Conservation (phyloP, 2,113 vertebrate species). For the Microcebus tavaratra region DNA sequence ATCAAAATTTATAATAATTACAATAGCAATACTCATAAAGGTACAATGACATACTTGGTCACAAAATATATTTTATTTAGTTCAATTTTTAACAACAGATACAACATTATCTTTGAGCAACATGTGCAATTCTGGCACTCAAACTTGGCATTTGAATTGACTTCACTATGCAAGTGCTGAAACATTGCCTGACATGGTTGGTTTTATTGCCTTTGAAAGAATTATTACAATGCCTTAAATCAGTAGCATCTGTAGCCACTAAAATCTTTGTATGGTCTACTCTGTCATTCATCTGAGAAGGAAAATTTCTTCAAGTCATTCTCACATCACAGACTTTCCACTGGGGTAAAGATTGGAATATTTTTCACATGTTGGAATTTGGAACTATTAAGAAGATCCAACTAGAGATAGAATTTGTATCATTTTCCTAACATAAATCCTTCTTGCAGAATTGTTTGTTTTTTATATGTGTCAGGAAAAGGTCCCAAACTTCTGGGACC, state of each 20-base stretch:
- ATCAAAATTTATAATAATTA: neutral
- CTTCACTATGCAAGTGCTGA: conserved; percentile 24
- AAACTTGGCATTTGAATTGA: conserved; percentile 30
- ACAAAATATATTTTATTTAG: conserved; percentile 23
- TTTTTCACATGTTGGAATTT: conserved; percentile 49
- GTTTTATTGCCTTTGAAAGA: conserved; percentile 37
- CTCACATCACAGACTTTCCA: conserved; percentile 54
- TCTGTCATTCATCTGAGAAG: conserved; percentile 35
- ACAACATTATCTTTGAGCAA: neutral
- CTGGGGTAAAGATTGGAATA: conserved; percentile 56
- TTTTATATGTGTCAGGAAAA: neutral
- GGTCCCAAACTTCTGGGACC: neutral
- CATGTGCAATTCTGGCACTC: neutral
- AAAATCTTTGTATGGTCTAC: conserved; percentile 25
- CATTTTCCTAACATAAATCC: conserved; percentile 40
- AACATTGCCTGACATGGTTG: neutral
- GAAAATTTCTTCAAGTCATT: conserved; percentile 63
- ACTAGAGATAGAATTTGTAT: neutral
- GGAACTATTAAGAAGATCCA: conserved; percentile 26
- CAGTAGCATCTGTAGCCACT: neutral
- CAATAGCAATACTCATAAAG: neutral
- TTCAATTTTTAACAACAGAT: neutral
- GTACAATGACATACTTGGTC: neutral
- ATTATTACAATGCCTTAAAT: conserved; percentile 45
- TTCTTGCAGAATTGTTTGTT: conserved; percentile 20